Evolutionary conservation across 2,113 vertebrate genomes (phyloP), one percentile per base, ranked within the genome.

Genomic region (Gambusia holbrooki): DNA sequence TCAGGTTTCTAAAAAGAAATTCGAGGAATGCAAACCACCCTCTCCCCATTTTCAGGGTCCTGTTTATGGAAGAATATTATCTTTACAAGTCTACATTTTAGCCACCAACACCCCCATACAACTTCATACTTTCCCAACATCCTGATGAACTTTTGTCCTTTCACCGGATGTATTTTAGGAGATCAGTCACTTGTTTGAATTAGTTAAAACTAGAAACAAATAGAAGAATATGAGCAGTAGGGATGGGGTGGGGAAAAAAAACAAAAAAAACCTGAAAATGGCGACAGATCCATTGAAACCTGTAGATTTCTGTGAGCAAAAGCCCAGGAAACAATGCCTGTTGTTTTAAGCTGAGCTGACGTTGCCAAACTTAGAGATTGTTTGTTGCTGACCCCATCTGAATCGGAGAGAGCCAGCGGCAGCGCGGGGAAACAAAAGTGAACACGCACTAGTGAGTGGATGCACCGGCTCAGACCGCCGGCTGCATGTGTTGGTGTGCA

Each of bases 261-360:
- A 7, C 32, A 33, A 33, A 5, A 5, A 32, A 32, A 32, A 32
- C 32, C 33, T 35, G 33, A 35, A 35, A 35, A 37, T 37, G 71
- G 84, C 75, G 22, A 66, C 29, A 45, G 76, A 61, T 80, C 81
- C 71, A 77, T 88, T 90, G 85, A 84, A 91, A 93, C 90, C 84
- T 93, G 85, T 88, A 86, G 79, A 88, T 91, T 89, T 93, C 67
- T 79, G 85, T 90, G 83, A 91, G 93, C 92, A 92, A 92, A 89
- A 90, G 85, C 68, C 51, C 0, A 30, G 51, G 10, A 63, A 71
- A 94, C 93, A 93, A 92, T 91, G 86, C 32, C 79, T 93, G 93
- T 93, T 94, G 92, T 94, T 94, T 94, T 89, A 94, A 88, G 88
- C 84, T 32, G 74, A 88, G 93, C 93, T 94, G 93, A 94, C 90